Evolutionary conservation across 1,140 invertebrate species (phyloP), one percentile per base, ranked within the genome.

Genomic region (Papilio machaon): DNA sequence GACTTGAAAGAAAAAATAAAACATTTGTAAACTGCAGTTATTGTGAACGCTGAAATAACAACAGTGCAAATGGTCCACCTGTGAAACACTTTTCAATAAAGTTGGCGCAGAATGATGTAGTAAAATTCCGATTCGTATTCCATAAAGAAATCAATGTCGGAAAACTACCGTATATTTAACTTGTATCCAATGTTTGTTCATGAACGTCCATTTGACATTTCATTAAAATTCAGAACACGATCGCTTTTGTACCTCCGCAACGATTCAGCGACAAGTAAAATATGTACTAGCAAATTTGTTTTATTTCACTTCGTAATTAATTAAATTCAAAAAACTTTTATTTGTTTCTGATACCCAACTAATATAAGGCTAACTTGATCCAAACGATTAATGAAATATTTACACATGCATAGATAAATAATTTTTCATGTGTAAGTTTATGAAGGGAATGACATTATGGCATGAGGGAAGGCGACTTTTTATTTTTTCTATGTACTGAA

Each of bases 171-270:
- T 23, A 60, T 60, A 60, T 60, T 23, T 19, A 64, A 64, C 23
- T 64, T 64, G 54, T 13, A 64, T 64, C 11, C 60, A 64, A 64
- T 64, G 60, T 64, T 64, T 64, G 60, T 23, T 64, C 60, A 64
- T n/a, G 54, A 58, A 58, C 15, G 54, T 58, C 54, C 54, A n/a
- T 64, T 64, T 64, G 60, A 64, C 17, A 10, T 64, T 30, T 35
- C 60, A 64, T 64, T 64, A 35, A 35, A 64, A 64, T 64, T 64
- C 60, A 64, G 23, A 64, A 30, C 60, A 64, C 60, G 60, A 13
- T 64, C 10, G 23, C 60, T 64, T 64, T 30, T 64, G 60, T 64
- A 23, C 60, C 9, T 64, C 60, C 23, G 60, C 13, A 10, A 64
- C 60, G 23, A 30, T 64, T 35, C 19, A 5, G 23, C 9, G 60